Conservation (phyloP, 2,797 vertebrate species). For the Euphonia xanthogaster region DNA sequence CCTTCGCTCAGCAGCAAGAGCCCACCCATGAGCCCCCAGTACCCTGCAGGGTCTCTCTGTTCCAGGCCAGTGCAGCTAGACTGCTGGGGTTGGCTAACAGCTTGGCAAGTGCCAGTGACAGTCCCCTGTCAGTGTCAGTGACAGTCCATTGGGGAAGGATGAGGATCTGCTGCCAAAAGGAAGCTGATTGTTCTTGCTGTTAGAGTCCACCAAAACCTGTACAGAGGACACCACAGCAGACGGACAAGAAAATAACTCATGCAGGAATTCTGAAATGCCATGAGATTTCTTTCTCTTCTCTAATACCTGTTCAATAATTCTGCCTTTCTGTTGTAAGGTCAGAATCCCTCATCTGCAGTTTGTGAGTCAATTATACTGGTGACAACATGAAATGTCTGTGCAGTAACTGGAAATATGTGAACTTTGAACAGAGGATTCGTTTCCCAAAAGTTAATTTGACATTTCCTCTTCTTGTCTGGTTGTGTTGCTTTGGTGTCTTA, state of each 20-base stretch:
- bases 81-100: background rate
- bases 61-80: background rate
- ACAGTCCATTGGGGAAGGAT: background rate
- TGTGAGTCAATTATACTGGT: background rate
- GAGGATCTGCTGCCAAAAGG: background rate
- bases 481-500: background rate
- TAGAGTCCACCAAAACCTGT: background rate
- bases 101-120: background rate
- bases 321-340: background rate
- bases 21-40: background rate
- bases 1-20: background rate
- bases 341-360: background rate
- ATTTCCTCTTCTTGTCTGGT: slow-evolving; percentile 45
- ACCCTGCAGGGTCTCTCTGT: background rate
- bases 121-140: background rate
- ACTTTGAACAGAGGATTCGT: background rate
- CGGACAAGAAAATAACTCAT: background rate
- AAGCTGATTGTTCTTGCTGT: background rate
- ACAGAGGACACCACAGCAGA: background rate
- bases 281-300: background rate
- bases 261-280: background rate
- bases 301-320: background rate
- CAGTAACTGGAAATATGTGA: background rate
- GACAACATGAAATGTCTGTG: background rate
- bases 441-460: slow-evolving; percentile 48